These are phyloP conservation scores for Ceyx margarethae DNA, from an alignment of 2,113 vertebrate genomes.

Conservation along the genomic window DNA sequence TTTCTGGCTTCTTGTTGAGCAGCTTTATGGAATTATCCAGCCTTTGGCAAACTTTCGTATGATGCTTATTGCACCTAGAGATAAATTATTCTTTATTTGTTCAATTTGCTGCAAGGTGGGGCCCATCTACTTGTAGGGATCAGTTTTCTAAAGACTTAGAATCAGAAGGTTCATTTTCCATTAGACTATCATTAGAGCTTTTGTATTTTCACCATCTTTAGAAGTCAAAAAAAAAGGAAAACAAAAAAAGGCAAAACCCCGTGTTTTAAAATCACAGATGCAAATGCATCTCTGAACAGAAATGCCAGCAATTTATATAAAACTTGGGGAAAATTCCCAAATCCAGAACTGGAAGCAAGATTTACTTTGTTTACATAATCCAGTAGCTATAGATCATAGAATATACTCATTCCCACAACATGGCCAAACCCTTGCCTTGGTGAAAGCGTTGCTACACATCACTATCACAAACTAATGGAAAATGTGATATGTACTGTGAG, in stretches of 20 bases:
- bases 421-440: neutral
- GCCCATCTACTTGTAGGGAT: slow-evolving; percentile 7
- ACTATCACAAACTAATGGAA: neutral
- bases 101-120: slow-evolving; percentile 12
- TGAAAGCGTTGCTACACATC: neutral
- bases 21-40: slow-evolving; percentile 44
- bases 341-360: neutral
- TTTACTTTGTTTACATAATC: neutral
- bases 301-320: neutral
- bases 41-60: slow-evolving; percentile 53
- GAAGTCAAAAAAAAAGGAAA: neutral
- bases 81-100: slow-evolving; percentile 55
- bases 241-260: neutral
- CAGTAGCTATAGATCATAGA: neutral
- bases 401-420: neutral
- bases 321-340: neutral
- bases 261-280: neutral
- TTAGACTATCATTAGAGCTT: neutral
- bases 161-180: neutral
- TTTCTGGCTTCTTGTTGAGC: slow-evolving; percentile 20
- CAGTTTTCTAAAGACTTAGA: neutral
- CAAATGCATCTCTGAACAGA: neutral
- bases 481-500: neutral
- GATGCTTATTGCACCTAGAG: slow-evolving; percentile 38
- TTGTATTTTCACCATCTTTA: neutral